Percentiles rank a stretch among this genome's conserved stretches.
Evolutionary conservation across 37 sponge, comb jelly and placozoan genomes (phyloP).

Genomic region (Bolinopsis microptera): DNA sequence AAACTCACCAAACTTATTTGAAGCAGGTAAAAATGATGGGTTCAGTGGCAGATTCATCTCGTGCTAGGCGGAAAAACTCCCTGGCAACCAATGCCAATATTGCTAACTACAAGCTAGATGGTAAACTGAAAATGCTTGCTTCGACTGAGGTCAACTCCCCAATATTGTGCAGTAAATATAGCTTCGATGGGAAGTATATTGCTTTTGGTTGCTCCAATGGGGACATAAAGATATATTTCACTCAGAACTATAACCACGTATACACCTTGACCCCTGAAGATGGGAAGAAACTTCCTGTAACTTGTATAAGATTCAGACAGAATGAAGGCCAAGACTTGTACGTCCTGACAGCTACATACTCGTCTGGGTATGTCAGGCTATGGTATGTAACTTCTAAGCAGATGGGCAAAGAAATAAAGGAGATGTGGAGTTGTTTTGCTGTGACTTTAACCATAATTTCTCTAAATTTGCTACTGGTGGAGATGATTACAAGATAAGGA

Average conservation of each 20-base stretch:
- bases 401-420: neutral
- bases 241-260: conserved; percentile 31
- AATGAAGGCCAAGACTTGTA: conserved; percentile 22
- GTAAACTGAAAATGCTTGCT: conserved; percentile 29
- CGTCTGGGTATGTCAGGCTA: conserved; percentile 53
- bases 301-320: conserved; percentile 11
- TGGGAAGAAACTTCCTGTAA: conserved; percentile 45
- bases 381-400: conserved; percentile 58
- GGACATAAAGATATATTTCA: conserved; percentile 53
- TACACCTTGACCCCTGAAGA: conserved; percentile 48
- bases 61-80: conserved; percentile 39
- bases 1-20: too few species aligned
- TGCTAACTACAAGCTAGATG: conserved; percentile 23
- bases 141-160: conserved; percentile 30
- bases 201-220: conserved; percentile 66
- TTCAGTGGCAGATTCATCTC: neutral
- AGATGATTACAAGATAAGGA: conserved; percentile 61
- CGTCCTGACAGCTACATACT: conserved; percentile 25
- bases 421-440: conserved; percentile 58
- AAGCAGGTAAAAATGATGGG: neutral
- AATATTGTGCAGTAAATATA: conserved; percentile 8
- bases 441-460: conserved; percentile 45
- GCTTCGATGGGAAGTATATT: conserved; percentile 52
- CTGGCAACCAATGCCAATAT: neutral
- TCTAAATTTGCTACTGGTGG: conserved; percentile 48